Evolutionary conservation across 2,888 invertebrate species (phyloP).

Genomic region (Zaprionus lineosus): DNA sequence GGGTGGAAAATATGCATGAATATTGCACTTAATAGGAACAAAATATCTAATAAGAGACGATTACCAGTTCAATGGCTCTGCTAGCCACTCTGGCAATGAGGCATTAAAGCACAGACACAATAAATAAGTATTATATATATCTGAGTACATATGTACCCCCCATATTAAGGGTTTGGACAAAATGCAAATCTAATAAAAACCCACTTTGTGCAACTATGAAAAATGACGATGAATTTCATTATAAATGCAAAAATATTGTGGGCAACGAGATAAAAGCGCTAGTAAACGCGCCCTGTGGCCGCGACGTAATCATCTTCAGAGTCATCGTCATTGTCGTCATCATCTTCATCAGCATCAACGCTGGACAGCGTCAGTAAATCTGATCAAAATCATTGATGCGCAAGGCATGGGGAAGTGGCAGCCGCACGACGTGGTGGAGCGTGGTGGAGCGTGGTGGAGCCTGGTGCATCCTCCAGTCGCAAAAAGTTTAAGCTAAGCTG

Average conservation of each 20-base stretch:
- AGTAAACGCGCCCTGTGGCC: conserved; percentile 29
- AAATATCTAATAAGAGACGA: neutral
- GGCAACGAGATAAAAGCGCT: conserved; percentile 41
- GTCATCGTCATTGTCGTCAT: neutral
- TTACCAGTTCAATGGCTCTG: neutral
- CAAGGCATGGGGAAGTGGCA: conserved; percentile 55
- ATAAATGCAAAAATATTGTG: conserved; percentile 74
- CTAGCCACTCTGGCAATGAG: conserved; percentile 22
- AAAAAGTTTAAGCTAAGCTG: conserved; percentile 65
- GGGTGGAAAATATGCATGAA: conserved; percentile 55
- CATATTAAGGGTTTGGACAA: conserved; percentile 28
- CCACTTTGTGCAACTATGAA: conserved; percentile 75
- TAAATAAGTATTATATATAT: conserved; percentile 3
- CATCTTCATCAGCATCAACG: conserved; percentile 7
- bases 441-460: too few relatives aligned
- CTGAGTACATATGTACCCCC: neutral
- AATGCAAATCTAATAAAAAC: conserved; percentile 73
- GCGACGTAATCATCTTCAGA: conserved; percentile 21
- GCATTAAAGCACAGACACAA: conserved; percentile 7
- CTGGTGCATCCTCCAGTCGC: conserved; percentile 43
- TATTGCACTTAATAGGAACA: conserved; percentile 6
- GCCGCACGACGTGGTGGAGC: conserved; percentile 42
- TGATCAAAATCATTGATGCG: conserved; percentile 75
- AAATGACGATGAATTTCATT: conserved; percentile 77
- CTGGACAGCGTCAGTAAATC: conserved; percentile 61